Evolutionary conservation across 2,888 invertebrate species (phyloP), one percentile per base, ranked within the genome.

Genomic region (Aphodius granarius): DNA sequence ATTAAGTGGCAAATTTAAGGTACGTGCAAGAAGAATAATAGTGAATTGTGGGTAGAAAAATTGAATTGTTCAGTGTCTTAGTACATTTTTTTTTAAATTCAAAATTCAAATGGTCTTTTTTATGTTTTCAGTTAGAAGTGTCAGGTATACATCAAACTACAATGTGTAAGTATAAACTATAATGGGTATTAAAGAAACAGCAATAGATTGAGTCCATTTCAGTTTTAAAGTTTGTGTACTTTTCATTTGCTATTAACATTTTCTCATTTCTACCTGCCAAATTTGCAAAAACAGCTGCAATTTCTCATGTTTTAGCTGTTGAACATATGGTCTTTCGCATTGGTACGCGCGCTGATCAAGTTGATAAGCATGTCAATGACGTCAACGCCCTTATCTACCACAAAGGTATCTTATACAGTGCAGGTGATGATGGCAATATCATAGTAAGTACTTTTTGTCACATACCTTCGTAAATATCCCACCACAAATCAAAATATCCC

Each of bases 401-500:
- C 75, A 85, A 87, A 62, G 86, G 86, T 16, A 87, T 86, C 78
- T 79, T 90, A 6, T 89, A 88, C 79, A 89, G 88, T 79, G 88
- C 88, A 23, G 87, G 85, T 5, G 89, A 89, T 78, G 89, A 89
- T 81, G 89, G 89, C 22, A 88, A 87, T 83, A 86, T 90, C n/a
- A 89, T 89, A 85, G 89, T 89, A 84, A 81, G 80, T 73, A 62
- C 73, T 79, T 71, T 71, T 83, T 84, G 68, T n/a, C n/a, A n/a
- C n/a, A n/a, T n/a, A n/a, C n/a, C n/a, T n/a, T n/a, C n/a, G n/a
- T n/a, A n/a, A n/a, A n/a, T n/a, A n/a, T n/a, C n/a, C n/a, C n/a
- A n/a, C n/a, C n/a, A n/a, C n/a, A n/a, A n/a, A n/a, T n/a, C n/a
- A n/a, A n/a, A n/a, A n/a, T n/a, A n/a, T n/a, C n/a, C n/a, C n/a